Base-by-base conservation (phyloP, 1,140 invertebrate genomes). In the Dendrolimus punctatus region DNA sequence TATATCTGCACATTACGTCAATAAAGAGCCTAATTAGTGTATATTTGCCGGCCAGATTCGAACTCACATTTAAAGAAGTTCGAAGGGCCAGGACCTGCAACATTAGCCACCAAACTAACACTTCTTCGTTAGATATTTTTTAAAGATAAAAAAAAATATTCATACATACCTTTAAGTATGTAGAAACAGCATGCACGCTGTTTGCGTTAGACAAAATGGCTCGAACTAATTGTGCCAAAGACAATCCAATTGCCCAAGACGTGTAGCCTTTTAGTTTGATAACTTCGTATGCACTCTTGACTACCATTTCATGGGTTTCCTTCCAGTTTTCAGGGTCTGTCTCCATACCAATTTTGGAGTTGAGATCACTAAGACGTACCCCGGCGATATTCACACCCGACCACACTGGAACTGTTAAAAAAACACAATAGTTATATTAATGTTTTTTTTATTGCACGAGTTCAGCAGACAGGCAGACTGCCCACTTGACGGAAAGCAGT, bases 381-480 rank as follows among this genome's bases (percentile, higher is more conserved):
- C 96, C 96, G 39, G 95, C 95, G 7, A 98, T 91, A 76, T 97
- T 98, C 2, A 97, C 95, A 8, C 95, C 94, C 6, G 95, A 96
- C 96, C 96, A 98, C 1, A 98, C 94, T 6, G 96, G 94, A 62
- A 97, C 96, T 96, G 71, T 40, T 80, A 62, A 51, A 51, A 5
- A 44, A 42, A 39, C 23, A 3, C 23, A 3, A 3, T 23, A 23
- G 3, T 23, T 23, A 23, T 23, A 23, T 23, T 23, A 23, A 23
- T 23, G 23, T n/a, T n/a, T n/a, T n/a, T n/a, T n/a, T n/a, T n/a
- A n/a, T n/a, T n/a, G n/a, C n/a, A n/a, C n/a, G n/a, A n/a, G n/a
- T n/a, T n/a, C n/a, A n/a, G n/a, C n/a, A n/a, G n/a, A n/a, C n/a
- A n/a, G n/a, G n/a, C n/a, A n/a, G n/a, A n/a, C n/a, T n/a, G n/a